Percentiles rank a stretch among this genome's conserved stretches.
These are phyloP conservation scores for Scaptomyza cyrtandrae DNA, from an alignment of 2,888 invertebrate genomes.

Conservation along the genomic window DNA sequence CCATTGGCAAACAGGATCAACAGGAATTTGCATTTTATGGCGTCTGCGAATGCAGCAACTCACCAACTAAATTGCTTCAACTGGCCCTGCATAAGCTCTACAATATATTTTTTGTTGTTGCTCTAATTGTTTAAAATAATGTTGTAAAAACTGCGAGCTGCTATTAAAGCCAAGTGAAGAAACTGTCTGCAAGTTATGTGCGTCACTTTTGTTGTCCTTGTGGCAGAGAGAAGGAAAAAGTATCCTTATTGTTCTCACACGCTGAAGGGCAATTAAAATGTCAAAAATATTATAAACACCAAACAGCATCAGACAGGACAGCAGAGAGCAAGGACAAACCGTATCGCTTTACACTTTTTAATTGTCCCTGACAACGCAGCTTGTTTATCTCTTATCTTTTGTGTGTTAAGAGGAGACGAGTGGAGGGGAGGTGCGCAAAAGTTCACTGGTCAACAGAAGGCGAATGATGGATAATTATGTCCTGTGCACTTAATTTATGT, in stretches of 20 bases:
- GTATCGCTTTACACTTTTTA: constrained; percentile 71
- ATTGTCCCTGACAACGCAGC: constrained; percentile 64
- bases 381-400: constrained; percentile 58
- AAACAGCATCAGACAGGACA: constrained; percentile 23
- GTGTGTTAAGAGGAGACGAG: neutral
- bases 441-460: constrained; percentile 34
- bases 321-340: constrained; percentile 30
- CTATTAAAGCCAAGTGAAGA: constrained; percentile 56
- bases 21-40: constrained; percentile 80
- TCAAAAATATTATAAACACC: constrained; percentile 64
- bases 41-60: constrained; percentile 68
- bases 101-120: neutral
- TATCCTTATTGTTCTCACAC: constrained; percentile 37
- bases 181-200: constrained; percentile 45
- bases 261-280: constrained; percentile 66
- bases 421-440: neutral
- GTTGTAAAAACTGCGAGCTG: constrained; percentile 52
- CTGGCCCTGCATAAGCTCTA: neutral
- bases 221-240: neutral
- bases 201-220: constrained; percentile 63
- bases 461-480: constrained; percentile 37
- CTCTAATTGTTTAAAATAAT: constrained; percentile 73
- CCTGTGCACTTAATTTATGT: constrained; percentile 31
- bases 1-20: constrained; percentile 77
- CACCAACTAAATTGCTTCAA: constrained; percentile 14